Conservation (phyloP, 1,140 invertebrate genomes). For the Gryon sp. region DNA sequence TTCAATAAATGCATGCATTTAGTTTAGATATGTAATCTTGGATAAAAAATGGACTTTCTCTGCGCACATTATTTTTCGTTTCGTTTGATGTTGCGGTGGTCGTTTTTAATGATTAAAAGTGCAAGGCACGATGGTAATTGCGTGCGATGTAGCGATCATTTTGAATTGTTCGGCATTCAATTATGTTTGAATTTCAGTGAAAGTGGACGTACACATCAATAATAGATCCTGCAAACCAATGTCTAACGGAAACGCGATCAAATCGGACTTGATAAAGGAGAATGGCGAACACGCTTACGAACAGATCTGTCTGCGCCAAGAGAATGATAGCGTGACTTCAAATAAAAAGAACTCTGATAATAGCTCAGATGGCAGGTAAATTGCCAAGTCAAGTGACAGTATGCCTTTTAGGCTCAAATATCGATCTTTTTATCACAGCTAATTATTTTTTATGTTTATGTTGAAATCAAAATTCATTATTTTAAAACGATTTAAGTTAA, state of each 20-base stretch:
- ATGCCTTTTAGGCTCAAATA: background rate
- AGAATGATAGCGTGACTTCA: conserved; percentile 68
- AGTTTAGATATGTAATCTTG: conserved; percentile 36
- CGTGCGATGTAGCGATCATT: conserved; percentile 29
- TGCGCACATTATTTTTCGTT: conserved; percentile 1
- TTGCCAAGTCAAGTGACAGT: conserved; percentile 2
- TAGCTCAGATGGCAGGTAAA: conserved; percentile 57
- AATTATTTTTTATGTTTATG: too few relatives aligned
- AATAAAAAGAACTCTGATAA: conserved; percentile 72
- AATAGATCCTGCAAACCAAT: conserved; percentile 71
- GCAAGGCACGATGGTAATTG: conserved; percentile 20
- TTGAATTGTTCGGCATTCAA: conserved; percentile 39
- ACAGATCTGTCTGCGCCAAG: conserved; percentile 75
- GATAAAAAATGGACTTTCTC: conserved; percentile 29
- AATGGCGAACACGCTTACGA: conserved; percentile 77
- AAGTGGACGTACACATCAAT: conserved; percentile 79
- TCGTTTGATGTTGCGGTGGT: background rate
- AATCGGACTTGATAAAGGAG: conserved; percentile 73
- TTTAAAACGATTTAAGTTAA: too few relatives aligned
- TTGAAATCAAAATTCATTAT: too few relatives aligned
- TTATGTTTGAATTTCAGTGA: conserved; percentile 71
- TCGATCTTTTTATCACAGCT: too few relatives aligned
- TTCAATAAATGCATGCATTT: conserved; percentile 6
- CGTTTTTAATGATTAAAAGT: conserved; percentile 3
- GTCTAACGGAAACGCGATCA: conserved; percentile 71